A percentile compares a stretch with the other conserved stretches of the same genome.
Conservation (phyloP, 1,140 invertebrate genomes). For the Lethrus apterus region DNA sequence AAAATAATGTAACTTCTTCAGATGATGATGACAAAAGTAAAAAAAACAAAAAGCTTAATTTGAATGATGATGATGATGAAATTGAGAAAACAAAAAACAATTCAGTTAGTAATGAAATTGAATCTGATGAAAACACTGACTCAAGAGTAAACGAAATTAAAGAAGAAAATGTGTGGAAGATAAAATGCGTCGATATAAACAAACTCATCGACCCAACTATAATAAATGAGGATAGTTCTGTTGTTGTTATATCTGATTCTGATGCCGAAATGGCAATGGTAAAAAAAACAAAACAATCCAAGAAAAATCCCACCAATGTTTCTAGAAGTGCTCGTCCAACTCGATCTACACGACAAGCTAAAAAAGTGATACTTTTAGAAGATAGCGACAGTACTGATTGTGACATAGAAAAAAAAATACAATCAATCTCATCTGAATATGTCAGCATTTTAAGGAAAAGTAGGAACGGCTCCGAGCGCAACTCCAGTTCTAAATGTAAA, state of each 20-base stretch:
- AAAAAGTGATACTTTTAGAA: neutral
- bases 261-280: slow-evolving; percentile 25
- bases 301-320: neutral
- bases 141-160: neutral
- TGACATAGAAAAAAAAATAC: slow-evolving; percentile 1
- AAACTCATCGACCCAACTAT: slow-evolving; percentile 25
- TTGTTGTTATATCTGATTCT: slow-evolving; percentile 28
- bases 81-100: neutral
- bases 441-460: neutral
- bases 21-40: neutral
- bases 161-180: slow-evolving; percentile 3
- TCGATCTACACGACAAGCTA: neutral
- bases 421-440: neutral
- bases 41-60: neutral
- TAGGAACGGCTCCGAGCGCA: neutral
- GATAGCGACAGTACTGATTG: slow-evolving; percentile 9
- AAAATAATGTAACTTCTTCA: neutral
- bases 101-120: neutral
- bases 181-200: slow-evolving; percentile 32
- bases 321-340: neutral
- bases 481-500: neutral
- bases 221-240: slow-evolving; percentile 19
- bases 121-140: neutral
- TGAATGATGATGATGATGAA: neutral
- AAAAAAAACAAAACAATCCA: slow-evolving; percentile 16